phyloP scores from a whole-genome alignment of 2,113 vertebrate species.

The Nicator chloris region DNA sequence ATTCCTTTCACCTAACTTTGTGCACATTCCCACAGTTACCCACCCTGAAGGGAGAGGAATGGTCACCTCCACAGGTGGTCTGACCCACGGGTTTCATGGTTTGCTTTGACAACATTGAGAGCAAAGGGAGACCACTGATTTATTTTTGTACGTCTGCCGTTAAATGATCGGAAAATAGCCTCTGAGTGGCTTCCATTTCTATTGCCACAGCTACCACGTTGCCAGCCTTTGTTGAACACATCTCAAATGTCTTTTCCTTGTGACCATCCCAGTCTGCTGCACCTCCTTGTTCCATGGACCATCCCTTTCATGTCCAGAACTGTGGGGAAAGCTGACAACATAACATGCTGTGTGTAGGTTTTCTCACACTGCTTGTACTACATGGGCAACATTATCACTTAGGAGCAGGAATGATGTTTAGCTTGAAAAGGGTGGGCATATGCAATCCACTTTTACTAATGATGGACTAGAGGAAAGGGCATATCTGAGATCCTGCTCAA shows the following conservation, averaged over 20 bases:
- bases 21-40: not conserved
- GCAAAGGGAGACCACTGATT: not conserved
- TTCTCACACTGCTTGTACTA: not conserved
- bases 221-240: not conserved
- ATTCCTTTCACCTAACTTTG: not conserved
- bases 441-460: not conserved
- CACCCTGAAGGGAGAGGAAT: not conserved
- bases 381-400: not conserved
- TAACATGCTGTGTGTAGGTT: not conserved
- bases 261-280: not conserved
- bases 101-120: not conserved
- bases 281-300: not conserved
- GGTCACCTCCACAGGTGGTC: not conserved
- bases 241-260: not conserved
- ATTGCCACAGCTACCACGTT: not conserved
- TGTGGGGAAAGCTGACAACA: not conserved
- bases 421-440: not conserved
- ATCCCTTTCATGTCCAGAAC: not conserved
- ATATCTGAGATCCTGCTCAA: not conserved
- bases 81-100: not conserved
- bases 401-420: not conserved
- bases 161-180: not conserved
- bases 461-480: not conserved
- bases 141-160: not conserved
- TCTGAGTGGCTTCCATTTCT: not conserved